Percentiles rank a stretch among this genome's conserved stretches.
phyloP scores from a whole-genome alignment of 2,888 invertebrate species.

The Hylaea fasciaria region DNA sequence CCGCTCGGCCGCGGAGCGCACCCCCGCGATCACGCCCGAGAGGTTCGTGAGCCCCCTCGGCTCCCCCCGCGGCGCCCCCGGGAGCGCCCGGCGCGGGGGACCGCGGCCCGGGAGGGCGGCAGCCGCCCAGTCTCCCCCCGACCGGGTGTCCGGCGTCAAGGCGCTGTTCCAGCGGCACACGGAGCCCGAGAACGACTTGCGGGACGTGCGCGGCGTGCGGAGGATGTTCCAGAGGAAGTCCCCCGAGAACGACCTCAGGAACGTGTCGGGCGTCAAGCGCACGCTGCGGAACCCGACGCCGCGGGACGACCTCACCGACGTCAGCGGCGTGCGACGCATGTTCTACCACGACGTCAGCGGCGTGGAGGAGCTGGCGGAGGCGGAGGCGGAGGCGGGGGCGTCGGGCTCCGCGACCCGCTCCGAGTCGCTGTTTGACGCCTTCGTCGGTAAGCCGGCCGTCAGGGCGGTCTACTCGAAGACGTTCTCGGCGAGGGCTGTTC shows the following conservation, averaged over 20 bases:
- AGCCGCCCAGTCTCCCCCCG: slow-evolving; percentile 48
- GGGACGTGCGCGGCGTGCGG: slow-evolving; percentile 69
- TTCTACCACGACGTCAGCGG: slow-evolving; percentile 68
- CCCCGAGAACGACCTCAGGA: slow-evolving; percentile 62
- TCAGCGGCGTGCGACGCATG: slow-evolving; percentile 62
- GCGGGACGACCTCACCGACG: slow-evolving; percentile 63
- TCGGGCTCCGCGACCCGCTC: slow-evolving; percentile 45
- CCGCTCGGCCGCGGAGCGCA: slow-evolving; percentile 50
- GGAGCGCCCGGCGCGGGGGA: slow-evolving; percentile 27
- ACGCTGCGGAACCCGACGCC: slow-evolving; percentile 55
- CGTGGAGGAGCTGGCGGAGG: slow-evolving; percentile 65
- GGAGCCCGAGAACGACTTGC: slow-evolving; percentile 66
- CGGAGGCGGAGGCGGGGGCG: slow-evolving; percentile 63
- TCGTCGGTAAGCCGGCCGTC: slow-evolving; percentile 60
- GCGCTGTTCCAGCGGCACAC: slow-evolving; percentile 48
- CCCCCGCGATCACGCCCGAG: slow-evolving; percentile 61
- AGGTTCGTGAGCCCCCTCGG: slow-evolving; percentile 67
- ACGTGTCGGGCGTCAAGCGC: slow-evolving; percentile 69
- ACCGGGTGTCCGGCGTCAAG: slow-evolving; percentile 63
- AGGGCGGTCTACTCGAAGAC: slow-evolving; percentile 66
- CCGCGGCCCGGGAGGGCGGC: slow-evolving; percentile 70
- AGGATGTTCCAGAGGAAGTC: slow-evolving; percentile 58
- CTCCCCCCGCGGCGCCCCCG: slow-evolving; percentile 61
- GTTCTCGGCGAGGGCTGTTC: slow-evolving; percentile 45
- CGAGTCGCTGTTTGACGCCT: slow-evolving; percentile 60